A percentile compares a stretch with the other conserved stretches of the same genome.
phyloP scores from a whole-genome alignment of 2,113 vertebrate genomes.

The Barbus barbus region DNA sequence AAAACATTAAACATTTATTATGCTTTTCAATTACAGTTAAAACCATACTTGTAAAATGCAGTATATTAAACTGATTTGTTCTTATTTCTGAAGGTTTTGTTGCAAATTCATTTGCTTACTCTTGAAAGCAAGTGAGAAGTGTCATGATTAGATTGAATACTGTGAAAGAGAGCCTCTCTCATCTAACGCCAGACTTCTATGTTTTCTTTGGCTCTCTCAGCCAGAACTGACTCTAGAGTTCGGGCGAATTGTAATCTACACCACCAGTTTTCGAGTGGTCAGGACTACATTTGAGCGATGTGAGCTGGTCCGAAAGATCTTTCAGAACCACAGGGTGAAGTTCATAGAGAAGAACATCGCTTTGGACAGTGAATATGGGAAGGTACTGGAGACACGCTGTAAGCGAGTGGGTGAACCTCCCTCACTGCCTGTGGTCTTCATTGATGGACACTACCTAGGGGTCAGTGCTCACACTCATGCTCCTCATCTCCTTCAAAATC shows the following conservation, averaged over 20 bases:
- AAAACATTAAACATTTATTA: too few relatives aligned
- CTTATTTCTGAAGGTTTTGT: too few relatives aligned
- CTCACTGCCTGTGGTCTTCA: slow-evolving; percentile 94
- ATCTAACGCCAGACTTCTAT: background rate
- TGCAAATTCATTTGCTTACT: background rate
- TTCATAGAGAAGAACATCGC: slow-evolving; percentile 98
- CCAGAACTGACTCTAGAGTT: slow-evolving; percentile 83
- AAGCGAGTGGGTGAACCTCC: slow-evolving; percentile 84
- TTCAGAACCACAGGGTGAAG: slow-evolving; percentile 94
- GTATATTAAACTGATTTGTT: background rate
- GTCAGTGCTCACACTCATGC: slow-evolving; percentile 74
- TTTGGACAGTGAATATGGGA: slow-evolving; percentile 89
- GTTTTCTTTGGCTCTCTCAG: slow-evolving; percentile 65
- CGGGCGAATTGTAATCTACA: slow-evolving; percentile 94
- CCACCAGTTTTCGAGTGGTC: slow-evolving; percentile 95
- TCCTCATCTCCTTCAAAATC: background rate
- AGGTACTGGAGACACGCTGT: slow-evolving; percentile 91
- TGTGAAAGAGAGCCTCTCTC: background rate
- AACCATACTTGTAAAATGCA: background rate
- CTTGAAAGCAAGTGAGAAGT: background rate
- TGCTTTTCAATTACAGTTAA: background rate
- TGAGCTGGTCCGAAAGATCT: slow-evolving; percentile 95
- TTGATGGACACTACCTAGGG: slow-evolving; percentile 96
- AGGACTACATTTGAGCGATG: slow-evolving; percentile 96
- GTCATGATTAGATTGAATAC: background rate